Base-by-base conservation (phyloP, 1,140 invertebrate genomes). In the Ips typographus region DNA sequence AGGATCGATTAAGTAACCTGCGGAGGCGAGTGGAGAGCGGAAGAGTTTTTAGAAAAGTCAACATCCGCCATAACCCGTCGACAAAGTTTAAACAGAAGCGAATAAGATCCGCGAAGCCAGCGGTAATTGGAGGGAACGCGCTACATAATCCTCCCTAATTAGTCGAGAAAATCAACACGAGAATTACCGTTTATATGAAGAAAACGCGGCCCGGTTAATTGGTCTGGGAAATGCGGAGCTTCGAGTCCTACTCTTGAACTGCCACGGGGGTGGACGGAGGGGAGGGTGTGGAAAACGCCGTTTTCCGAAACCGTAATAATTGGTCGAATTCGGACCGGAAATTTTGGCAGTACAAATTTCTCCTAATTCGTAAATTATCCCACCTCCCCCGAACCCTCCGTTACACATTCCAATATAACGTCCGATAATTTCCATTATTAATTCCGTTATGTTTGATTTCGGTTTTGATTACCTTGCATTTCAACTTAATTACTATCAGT, bases 381-480 rank as follows among this genome's bases (percentile, higher is more conserved):
- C 43, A n/a, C 37, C 4, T 47, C 44, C 4, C 4, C 44, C 44
- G n/a, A 47, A 47, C 4, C 44, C 4, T 47, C n/a, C 44, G 44
- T 47, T 47, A 47, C 44, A 22, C 22, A 22, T 22, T 22, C 22
- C 22, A 22, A 22, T 22, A 22, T 22, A 65, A 56, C 49, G 56
- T 38, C 41, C 44, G 66, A 8, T 68, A 68, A 68, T 68, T 68
- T 61, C 40, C 52, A 40, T 58, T 68, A 68, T 68, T 68, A 68
- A 68, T 68, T 65, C 62, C 56, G 49, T 42, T 60, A 60, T 71
- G 69, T 71, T 71, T 71, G 62, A 71, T 71, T 71, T 71, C 61
- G 69, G 44, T 66, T 71, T 67, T 71, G 69, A 71, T 71, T 71
- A 67, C 69, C 69, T 67, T 66, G 69, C 69, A 61, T 71, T 71